These are phyloP conservation scores for Tinamus guttatus DNA, from an alignment of 2,113 vertebrate genomes.

Conservation along the genomic window DNA sequence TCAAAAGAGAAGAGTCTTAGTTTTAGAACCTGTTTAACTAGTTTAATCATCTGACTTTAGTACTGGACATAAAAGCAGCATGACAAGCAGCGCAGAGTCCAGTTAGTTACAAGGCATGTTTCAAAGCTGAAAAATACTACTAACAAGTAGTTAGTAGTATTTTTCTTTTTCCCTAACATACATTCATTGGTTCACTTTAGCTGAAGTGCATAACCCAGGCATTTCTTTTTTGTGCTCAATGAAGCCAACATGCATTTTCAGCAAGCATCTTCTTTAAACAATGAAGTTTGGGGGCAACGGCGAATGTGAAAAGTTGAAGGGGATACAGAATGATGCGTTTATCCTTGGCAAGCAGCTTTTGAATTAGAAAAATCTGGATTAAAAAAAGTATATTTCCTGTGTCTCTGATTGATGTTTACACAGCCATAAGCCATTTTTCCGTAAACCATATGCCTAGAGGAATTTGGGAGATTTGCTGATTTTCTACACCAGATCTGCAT, in stretches of 20 bases:
- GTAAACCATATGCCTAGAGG: constrained; percentile 5
- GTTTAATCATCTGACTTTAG: not conserved
- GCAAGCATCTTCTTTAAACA: not conserved
- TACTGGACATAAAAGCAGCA: not conserved
- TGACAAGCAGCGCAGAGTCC: not conserved
- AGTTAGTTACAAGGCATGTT: not conserved
- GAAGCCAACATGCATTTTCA: not conserved
- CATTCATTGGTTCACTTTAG: not conserved
- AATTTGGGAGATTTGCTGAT: constrained; percentile 40
- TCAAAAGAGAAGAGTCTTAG: not conserved
- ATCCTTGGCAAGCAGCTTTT: constrained; percentile 1
- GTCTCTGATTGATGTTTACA: constrained; percentile 46
- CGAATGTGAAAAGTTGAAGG: not conserved
- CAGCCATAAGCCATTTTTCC: constrained; percentile 14
- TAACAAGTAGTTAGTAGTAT: too few relatives aligned
- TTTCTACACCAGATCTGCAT: constrained; percentile 20
- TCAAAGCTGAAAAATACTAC: not conserved
- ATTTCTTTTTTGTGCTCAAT: not conserved
- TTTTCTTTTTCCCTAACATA: not conserved
- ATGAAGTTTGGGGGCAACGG: not conserved
- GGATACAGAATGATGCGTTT: constrained; percentile 42
- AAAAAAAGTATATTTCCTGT: not conserved
- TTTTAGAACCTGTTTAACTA: not conserved
- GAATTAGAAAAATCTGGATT: constrained; percentile 58
- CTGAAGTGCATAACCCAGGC: not conserved